Percentiles rank a stretch among this genome's conserved stretches.
Evolutionary conservation across 2,113 vertebrate species (phyloP).

Genomic region (Strix uralensis): DNA sequence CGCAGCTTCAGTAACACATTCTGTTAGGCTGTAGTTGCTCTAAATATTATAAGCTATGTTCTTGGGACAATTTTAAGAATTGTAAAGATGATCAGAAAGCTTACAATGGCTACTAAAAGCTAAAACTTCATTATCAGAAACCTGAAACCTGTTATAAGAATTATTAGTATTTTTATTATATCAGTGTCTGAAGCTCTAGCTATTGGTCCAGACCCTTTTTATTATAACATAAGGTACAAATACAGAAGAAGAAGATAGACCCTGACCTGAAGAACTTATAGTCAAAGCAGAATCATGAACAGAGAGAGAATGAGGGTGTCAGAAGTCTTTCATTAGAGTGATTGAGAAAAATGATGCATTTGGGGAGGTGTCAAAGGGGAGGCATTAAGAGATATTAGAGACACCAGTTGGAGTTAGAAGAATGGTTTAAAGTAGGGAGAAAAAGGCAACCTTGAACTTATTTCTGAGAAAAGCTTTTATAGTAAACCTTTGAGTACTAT

Average conservation of each 20-base stretch:
- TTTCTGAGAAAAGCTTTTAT: constrained; percentile 60
- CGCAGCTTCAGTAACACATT: background rate
- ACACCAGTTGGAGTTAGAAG: constrained; percentile 50
- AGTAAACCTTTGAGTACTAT: constrained; percentile 33
- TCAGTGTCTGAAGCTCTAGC: background rate
- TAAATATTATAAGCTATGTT: background rate
- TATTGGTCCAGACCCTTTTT: constrained; percentile 22
- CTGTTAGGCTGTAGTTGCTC: background rate
- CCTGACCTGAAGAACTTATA: constrained; percentile 58
- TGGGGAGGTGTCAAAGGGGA: constrained; percentile 70
- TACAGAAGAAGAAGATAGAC: constrained; percentile 33
- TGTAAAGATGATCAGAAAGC: background rate
- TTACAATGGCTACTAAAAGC: background rate
- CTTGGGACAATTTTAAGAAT: background rate
- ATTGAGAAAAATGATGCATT: constrained; percentile 65
- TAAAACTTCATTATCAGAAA: constrained; percentile 12
- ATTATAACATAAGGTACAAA: constrained; percentile 21
- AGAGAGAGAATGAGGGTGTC: constrained; percentile 42
- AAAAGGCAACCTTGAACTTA: constrained; percentile 63
- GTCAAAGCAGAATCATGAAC: constrained; percentile 45
- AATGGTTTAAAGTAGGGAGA: constrained; percentile 40
- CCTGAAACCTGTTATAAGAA: background rate
- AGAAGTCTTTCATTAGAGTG: constrained; percentile 63
- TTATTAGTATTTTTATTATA: constrained; percentile 32
- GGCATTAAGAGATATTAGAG: constrained; percentile 60